Percentiles rank a stretch among this genome's conserved stretches.
These are phyloP conservation scores for Paradoxurus hermaphroditus DNA, from an alignment of 2,113 vertebrate species.

Conservation along the genomic window DNA sequence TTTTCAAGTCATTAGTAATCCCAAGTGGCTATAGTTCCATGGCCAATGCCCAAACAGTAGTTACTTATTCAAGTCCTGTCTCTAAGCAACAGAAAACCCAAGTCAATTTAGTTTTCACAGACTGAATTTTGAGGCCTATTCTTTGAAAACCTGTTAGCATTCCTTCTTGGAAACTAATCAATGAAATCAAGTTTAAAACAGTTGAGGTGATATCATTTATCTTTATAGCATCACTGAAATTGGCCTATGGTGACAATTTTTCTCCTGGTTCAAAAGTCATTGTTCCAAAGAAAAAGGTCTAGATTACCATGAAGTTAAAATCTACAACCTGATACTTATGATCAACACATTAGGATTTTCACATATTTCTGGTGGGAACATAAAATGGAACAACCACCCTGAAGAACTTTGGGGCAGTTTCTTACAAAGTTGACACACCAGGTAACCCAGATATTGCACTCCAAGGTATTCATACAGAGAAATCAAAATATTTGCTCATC, in stretches of 20 bases:
- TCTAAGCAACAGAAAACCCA: neutral
- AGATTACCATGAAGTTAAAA: conserved; percentile 1
- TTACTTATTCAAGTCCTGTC: neutral
- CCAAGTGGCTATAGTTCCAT: neutral
- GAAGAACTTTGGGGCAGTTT: neutral
- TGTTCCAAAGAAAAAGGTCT: neutral
- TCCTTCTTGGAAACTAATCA: neutral
- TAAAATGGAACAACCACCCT: neutral
- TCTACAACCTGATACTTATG: neutral
- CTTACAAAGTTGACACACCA: neutral
- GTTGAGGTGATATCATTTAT: neutral
- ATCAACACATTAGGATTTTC: neutral
- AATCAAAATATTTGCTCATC: neutral
- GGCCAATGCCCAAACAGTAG: neutral
- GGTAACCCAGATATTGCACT: neutral
- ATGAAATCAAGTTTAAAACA: neutral
- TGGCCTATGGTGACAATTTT: neutral
- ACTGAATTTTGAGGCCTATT: neutral
- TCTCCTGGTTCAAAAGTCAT: neutral
- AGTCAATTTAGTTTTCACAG: neutral
- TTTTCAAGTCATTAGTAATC: neutral
- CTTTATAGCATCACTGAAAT: neutral
- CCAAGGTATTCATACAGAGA: neutral
- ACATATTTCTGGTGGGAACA: neutral
- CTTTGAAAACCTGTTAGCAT: neutral